Percentiles rank a stretch among this genome's conserved stretches.
phyloP scores from a whole-genome alignment of 2,797 vertebrate genomes.

The Bucorvus abyssinicus region DNA sequence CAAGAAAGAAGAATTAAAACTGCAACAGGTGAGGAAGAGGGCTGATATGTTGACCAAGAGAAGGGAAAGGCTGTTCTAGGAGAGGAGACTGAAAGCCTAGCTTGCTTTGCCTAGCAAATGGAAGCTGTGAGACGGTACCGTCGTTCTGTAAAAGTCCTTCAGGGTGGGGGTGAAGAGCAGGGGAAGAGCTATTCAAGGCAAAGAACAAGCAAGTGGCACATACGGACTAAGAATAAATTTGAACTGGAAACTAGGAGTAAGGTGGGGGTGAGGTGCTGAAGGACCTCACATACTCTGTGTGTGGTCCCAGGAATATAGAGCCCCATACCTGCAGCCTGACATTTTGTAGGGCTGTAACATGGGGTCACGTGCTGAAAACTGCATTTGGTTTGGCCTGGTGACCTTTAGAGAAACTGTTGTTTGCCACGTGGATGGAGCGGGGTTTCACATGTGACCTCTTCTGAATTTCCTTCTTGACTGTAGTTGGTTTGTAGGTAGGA shows the following conservation, averaged over 20 bases:
- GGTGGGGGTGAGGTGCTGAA: neutral
- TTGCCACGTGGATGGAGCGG: neutral
- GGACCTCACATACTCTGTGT: neutral
- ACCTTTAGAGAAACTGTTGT: neutral
- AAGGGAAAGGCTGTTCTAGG: neutral
- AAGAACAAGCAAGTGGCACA: neutral
- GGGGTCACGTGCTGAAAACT: neutral
- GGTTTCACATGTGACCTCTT: neutral
- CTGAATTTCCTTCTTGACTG: neutral
- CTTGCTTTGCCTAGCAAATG: neutral
- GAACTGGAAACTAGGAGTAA: neutral
- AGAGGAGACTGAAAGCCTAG: neutral
- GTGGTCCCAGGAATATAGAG: neutral
- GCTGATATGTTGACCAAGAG: neutral
- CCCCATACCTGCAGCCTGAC: neutral
- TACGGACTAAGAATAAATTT: neutral
- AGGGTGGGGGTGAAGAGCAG: neutral
- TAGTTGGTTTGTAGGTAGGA: conserved; percentile 27
- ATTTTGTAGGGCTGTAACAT: neutral
- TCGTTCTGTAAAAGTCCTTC: neutral
- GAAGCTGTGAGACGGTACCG: neutral
- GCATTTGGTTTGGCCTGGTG: neutral
- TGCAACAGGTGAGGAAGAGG: neutral
- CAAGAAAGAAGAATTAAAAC: neutral
- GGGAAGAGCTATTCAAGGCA: neutral